Conservation (phyloP, 2,888 invertebrate species). For the Yponomeuta evonymella region DNA sequence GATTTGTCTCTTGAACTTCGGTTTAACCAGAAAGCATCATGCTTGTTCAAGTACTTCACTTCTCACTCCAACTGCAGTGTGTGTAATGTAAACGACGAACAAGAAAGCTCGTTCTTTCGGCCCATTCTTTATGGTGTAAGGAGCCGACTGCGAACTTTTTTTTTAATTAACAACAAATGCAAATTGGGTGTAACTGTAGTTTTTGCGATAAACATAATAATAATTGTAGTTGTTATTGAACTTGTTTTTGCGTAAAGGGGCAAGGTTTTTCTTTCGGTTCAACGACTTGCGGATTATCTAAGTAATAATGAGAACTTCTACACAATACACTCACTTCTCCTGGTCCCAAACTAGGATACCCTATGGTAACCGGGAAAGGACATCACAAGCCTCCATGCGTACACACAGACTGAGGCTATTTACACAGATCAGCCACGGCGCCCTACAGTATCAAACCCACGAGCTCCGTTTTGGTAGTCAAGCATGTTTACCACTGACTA, state of each 20-base stretch:
- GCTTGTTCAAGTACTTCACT: not conserved
- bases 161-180: not conserved
- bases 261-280: not conserved
- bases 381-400: too few species aligned
- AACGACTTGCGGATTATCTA: not conserved
- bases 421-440: too few species aligned
- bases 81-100: not conserved
- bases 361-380: too few species aligned
- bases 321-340: too few species aligned
- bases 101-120: not conserved
- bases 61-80: not conserved
- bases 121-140: conserved; percentile 1
- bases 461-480: too few species aligned
- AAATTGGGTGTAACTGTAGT: not conserved
- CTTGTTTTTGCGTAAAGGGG: not conserved
- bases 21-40: too few species aligned
- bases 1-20: too few species aligned
- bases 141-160: conserved; percentile 1
- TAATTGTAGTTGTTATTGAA: not conserved
- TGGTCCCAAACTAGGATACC: too few species aligned
- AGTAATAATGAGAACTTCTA: too few species aligned
- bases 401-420: too few species aligned
- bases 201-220: conserved; percentile 4
- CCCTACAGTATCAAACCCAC: too few species aligned
- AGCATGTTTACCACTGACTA: too few species aligned